These are phyloP conservation scores for Drosophila repleta DNA, from an alignment of 1,140 invertebrate genomes.

Conservation along the genomic window DNA sequence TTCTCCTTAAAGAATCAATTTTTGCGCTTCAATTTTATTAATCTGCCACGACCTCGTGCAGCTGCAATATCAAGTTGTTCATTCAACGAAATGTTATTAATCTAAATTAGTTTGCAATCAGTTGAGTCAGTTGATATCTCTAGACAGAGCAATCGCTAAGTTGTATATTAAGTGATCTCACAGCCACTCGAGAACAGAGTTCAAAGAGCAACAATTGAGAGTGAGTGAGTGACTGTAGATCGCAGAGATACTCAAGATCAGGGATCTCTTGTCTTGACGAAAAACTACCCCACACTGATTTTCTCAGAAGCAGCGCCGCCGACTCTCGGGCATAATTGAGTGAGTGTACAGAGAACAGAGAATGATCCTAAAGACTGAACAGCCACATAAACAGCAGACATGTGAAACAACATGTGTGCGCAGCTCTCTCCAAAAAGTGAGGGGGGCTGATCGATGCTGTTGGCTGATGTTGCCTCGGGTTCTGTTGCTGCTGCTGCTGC, in stretches of 20 bases:
- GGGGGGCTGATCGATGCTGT: constrained; percentile 11
- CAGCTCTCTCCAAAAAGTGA: constrained; percentile 2
- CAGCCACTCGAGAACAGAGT: constrained; percentile 6
- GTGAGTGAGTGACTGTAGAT: constrained; percentile 1
- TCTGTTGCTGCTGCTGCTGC: background rate
- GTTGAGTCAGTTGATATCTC: background rate
- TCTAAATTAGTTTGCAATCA: constrained; percentile 14
- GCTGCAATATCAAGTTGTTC: no score
- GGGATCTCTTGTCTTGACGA: constrained; percentile 18
- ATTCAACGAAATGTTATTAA: constrained; percentile 4
- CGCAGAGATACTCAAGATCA: constrained; percentile 18
- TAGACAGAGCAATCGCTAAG: background rate
- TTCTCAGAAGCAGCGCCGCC: constrained; percentile 40
- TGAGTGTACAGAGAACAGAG: constrained; percentile 34
- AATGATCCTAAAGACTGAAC: constrained; percentile 56
- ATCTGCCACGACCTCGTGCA: no score
- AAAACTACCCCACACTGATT: constrained; percentile 60
- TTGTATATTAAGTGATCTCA: constrained; percentile 10
- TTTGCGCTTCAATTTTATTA: no score
- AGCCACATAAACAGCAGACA: constrained; percentile 50
- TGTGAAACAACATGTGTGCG: constrained; percentile 42
- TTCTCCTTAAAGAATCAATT: no score
- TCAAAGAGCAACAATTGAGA: constrained; percentile 22
- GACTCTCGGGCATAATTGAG: constrained; percentile 37
- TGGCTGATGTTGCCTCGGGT: constrained; percentile 1